Evolutionary conservation across 2,797 vertebrate species (phyloP).

Genomic region (Kryptolebias ocellatus): DNA sequence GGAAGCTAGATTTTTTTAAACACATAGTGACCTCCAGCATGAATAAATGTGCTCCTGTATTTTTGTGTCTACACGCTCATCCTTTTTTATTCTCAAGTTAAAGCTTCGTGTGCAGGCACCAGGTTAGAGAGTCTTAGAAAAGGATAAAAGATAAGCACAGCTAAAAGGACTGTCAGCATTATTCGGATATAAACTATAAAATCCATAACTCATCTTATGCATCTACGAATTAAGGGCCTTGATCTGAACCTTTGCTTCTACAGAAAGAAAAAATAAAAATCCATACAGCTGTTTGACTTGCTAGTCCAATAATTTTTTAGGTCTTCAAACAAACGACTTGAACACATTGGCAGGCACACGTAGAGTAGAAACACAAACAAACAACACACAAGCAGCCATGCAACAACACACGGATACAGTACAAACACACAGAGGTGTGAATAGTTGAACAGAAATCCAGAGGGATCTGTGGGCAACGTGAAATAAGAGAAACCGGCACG

Average conservation of each 20-base stretch:
- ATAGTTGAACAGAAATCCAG: conserved; percentile 51
- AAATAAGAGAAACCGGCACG: conserved; percentile 64
- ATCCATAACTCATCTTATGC: conserved; percentile 56
- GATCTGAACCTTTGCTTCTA: conserved; percentile 55
- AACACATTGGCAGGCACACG: background rate
- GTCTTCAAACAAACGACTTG: conserved; percentile 36
- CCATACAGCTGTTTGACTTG: conserved; percentile 35
- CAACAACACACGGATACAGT: conserved; percentile 42
- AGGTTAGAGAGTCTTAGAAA: conserved; percentile 53
- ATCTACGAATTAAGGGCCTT: conserved; percentile 69
- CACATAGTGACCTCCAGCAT: conserved; percentile 29
- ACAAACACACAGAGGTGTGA: conserved; percentile 53
- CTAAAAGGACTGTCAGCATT: conserved; percentile 69
- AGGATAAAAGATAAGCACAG: conserved; percentile 66
- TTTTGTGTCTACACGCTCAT: conserved; percentile 40
- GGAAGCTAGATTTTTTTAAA: conserved; percentile 24
- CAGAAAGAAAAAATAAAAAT: conserved; percentile 40
- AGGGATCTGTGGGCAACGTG: conserved; percentile 64
- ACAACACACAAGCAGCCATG: conserved; percentile 22
- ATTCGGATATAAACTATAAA: conserved; percentile 53
- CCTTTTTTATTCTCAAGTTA: conserved; percentile 59
- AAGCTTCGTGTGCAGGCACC: conserved; percentile 48
- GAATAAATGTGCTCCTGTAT: conserved; percentile 5
- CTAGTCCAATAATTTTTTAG: conserved; percentile 20
- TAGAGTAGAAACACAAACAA: conserved; percentile 8